Evolutionary conservation across 2,113 vertebrate genomes (phyloP).

Genomic region (Trichechus manatus): DNA sequence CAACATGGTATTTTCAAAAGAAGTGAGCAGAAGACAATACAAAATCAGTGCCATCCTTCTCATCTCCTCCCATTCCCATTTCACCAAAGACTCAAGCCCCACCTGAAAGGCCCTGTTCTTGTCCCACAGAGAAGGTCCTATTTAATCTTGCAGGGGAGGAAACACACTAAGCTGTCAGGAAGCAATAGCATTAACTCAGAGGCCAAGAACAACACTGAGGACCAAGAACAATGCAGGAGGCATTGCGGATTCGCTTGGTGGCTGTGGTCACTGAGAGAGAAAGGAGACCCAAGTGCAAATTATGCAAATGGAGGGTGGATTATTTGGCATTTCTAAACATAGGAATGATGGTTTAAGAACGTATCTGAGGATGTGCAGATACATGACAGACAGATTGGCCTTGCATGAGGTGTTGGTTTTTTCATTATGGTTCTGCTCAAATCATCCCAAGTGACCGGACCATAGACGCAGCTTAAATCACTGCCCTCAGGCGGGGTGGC

Average conservation of each 20-base stretch:
- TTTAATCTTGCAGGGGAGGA: constrained; percentile 16
- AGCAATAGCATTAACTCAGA: background rate
- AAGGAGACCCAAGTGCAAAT: background rate
- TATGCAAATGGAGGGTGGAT: no score
- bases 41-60: background rate
- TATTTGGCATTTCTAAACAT: background rate
- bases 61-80: background rate
- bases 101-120: background rate
- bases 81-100: background rate
- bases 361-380: background rate
- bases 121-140: background rate
- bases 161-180: background rate
- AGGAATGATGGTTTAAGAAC: background rate
- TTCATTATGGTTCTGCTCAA: background rate
- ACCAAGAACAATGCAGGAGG: background rate
- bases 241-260: accelerated
- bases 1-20: background rate
- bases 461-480: background rate
- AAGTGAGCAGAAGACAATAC: background rate
- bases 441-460: background rate
- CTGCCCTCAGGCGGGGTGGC: background rate
- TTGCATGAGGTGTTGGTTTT: background rate
- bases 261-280: background rate
- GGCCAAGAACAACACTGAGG: background rate
- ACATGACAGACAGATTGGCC: background rate